Evolutionary conservation across 1,140 invertebrate species (phyloP).

Genomic region (Euschistus heros): DNA sequence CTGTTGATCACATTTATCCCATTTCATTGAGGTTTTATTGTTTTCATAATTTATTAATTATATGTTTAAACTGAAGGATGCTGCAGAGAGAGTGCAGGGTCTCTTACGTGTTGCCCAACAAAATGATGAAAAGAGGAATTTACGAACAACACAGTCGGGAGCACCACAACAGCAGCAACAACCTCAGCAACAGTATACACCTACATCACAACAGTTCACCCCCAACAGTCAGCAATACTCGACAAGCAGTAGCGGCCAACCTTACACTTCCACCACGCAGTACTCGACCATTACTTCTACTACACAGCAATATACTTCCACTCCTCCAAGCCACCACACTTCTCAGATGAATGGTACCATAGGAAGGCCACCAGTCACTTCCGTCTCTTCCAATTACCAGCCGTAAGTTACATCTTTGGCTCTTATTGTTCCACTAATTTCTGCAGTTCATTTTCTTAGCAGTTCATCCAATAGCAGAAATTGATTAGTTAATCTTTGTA

Average conservation of each 20-base stretch:
- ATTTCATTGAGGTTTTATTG: no score
- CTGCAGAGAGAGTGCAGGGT: conserved; percentile 39
- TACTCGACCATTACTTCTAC: neutral
- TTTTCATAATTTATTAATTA: no score
- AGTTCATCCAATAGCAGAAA: no score
- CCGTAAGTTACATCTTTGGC: neutral
- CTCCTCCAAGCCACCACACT: conserved; percentile 10
- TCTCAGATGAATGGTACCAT: conserved; percentile 23
- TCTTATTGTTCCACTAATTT: no score
- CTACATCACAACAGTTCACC: neutral
- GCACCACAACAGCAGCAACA: neutral
- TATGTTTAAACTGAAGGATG: no score
- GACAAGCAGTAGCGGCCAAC: neutral
- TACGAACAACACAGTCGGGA: neutral
- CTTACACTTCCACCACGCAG: neutral
- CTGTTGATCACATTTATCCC: no score
- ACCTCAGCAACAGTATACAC: neutral
- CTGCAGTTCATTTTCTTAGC: no score
- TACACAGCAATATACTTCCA: neutral
- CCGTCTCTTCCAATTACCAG: conserved; percentile 12
- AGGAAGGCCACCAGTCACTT: conserved; percentile 13
- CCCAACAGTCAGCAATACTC: neutral
- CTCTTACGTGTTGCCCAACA: conserved; percentile 37
- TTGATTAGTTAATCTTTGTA: no score
- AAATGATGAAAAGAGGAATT: conserved; percentile 34